These are phyloP conservation scores for Eurois occulta DNA, from an alignment of 2,888 invertebrate genomes.

Conservation along the genomic window DNA sequence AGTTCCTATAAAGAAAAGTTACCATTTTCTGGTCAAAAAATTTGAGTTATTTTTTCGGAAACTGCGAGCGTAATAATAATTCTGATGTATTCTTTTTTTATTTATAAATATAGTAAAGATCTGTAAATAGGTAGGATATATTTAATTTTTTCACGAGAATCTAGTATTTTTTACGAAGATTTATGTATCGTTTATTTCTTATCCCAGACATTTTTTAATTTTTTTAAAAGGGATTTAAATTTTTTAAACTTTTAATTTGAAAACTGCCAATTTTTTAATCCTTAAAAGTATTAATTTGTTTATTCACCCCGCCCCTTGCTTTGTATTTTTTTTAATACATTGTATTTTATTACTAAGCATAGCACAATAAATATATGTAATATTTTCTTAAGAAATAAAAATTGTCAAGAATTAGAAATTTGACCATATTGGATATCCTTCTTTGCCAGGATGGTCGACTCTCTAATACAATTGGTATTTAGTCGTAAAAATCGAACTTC, in stretches of 20 bases:
- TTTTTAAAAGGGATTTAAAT: constrained; percentile 52
- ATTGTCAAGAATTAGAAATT: constrained; percentile 82
- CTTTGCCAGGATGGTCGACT: constrained; percentile 84
- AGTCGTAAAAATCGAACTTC: constrained; percentile 57
- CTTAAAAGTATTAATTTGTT: constrained; percentile 64
- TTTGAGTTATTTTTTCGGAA: constrained; percentile 35
- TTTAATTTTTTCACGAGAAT: constrained; percentile 53
- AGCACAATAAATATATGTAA: constrained; percentile 65
- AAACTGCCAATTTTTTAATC: constrained; percentile 71
- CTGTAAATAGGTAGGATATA: constrained; percentile 70
- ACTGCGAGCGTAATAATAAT: constrained; percentile 42
- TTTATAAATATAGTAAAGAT: constrained; percentile 56
- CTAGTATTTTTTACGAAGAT: constrained; percentile 44
- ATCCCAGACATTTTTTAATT: constrained; percentile 19
- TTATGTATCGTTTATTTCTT: constrained; percentile 57
- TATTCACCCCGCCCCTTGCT: constrained; percentile 60
- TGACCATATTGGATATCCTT: constrained; percentile 81
- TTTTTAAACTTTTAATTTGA: constrained; percentile 46
- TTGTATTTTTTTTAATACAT: constrained; percentile 62
- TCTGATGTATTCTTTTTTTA: constrained; percentile 43
- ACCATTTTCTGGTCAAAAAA: constrained; percentile 60
- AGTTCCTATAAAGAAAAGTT: constrained; percentile 74
- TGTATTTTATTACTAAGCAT: constrained; percentile 62
- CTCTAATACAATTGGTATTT: constrained; percentile 83
- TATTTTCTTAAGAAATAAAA: constrained; percentile 73